A percentile compares a stretch with the other conserved stretches of the same genome.
Evolutionary conservation across 2,797 vertebrate genomes (phyloP).

Genomic region (Protonibea diacanthus): DNA sequence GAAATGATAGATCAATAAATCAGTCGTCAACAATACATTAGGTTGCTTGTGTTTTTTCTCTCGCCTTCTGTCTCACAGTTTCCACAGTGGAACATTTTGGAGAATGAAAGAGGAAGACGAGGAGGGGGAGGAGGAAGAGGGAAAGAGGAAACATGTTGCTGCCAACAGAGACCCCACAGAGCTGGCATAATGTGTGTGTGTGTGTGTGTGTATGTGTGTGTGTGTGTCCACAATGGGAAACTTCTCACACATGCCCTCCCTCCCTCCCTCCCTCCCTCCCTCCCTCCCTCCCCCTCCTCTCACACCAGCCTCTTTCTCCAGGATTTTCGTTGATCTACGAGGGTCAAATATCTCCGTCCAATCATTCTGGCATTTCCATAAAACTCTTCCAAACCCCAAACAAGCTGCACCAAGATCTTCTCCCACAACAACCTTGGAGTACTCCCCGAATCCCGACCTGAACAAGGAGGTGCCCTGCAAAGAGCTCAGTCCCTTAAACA

Average conservation of each 20-base stretch:
- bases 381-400: constrained; percentile 51
- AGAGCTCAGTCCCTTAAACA: background rate
- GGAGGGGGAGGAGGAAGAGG: constrained; percentile 1
- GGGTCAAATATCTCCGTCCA: constrained; percentile 43
- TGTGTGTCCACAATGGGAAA: constrained; percentile 54
- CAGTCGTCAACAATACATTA: background rate
- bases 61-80: constrained; percentile 30
- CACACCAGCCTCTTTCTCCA: background rate
- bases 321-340: constrained; percentile 33
- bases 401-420: constrained; percentile 19
- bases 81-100: constrained; percentile 55
- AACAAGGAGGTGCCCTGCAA: background rate
- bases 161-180: constrained; percentile 55
- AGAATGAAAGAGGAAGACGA: constrained; percentile 19
- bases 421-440: constrained; percentile 28
- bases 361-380: constrained; percentile 55
- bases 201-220: constrained; percentile 28
- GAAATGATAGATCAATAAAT: background rate
- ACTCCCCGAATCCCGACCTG: background rate
- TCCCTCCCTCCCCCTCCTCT: background rate
- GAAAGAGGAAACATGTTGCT: constrained; percentile 38
- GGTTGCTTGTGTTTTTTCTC: background rate
- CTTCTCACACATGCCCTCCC: constrained; percentile 30
- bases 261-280: too few species aligned
- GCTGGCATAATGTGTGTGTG: constrained; percentile 6